These are phyloP conservation scores for Drosophila kambysellisi DNA, from an alignment of 2,888 invertebrate species.

Conservation along the genomic window DNA sequence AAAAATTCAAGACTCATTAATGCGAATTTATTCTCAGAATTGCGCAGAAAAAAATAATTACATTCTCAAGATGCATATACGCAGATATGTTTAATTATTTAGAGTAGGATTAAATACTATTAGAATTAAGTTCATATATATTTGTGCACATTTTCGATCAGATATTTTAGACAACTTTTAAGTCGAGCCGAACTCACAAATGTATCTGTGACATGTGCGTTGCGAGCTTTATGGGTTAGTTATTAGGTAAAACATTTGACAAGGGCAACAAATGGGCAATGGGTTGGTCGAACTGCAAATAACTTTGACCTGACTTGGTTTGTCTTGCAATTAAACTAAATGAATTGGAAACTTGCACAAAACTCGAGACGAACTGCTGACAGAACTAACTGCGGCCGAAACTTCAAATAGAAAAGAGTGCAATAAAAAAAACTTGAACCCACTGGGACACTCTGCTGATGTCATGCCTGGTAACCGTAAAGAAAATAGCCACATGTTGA, in stretches of 20 bases:
- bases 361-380: slow-evolving; percentile 55
- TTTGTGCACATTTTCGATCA: not conserved
- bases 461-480: slow-evolving; percentile 60
- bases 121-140: too few relatives aligned
- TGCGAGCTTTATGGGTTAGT: slow-evolving; percentile 16
- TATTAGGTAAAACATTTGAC: slow-evolving; percentile 17
- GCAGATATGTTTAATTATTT: not conserved
- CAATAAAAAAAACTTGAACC: slow-evolving; percentile 18
- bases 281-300: slow-evolving; percentile 78
- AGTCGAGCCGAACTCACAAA: not conserved
- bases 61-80: not conserved
- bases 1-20: not conserved
- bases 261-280: slow-evolving; percentile 27
- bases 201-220: slow-evolving; percentile 11
- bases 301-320: slow-evolving; percentile 51
- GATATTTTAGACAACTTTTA: not conserved
- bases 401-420: slow-evolving; percentile 45
- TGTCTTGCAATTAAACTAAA: slow-evolving; percentile 71
- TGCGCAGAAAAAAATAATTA: not conserved
- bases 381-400: slow-evolving; percentile 43
- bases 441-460: slow-evolving; percentile 59
- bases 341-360: slow-evolving; percentile 79
- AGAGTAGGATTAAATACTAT: not conserved
- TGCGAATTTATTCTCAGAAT: not conserved
- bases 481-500: slow-evolving; percentile 54